Conservation (phyloP, 2,888 invertebrate species). For the Acronicta leporina region DNA sequence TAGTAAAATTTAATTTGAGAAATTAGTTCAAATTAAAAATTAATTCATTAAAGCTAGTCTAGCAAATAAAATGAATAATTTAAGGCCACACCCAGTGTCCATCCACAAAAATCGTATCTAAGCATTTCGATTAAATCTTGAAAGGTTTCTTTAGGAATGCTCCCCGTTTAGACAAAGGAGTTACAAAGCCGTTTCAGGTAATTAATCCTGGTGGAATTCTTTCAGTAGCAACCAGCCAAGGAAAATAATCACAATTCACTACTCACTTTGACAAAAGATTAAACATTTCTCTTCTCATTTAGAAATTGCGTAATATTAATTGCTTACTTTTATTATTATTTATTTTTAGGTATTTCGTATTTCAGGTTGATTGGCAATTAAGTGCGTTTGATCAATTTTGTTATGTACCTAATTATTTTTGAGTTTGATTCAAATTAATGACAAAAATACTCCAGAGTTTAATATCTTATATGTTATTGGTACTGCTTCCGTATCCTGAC, state of each 20-base stretch:
- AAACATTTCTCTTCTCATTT: constrained; percentile 59
- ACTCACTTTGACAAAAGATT: constrained; percentile 65
- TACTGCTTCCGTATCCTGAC: too few relatives aligned
- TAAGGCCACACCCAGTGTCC: constrained; percentile 52
- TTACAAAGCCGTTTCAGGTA: constrained; percentile 78
- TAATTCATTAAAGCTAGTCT: constrained; percentile 1
- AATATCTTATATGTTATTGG: too few relatives aligned
- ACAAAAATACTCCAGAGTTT: too few relatives aligned
- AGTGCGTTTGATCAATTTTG: constrained; percentile 5
- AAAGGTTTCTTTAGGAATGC: constrained; percentile 74
- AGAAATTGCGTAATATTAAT: constrained; percentile 48
- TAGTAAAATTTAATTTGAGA: too few relatives aligned
- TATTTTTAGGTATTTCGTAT: constrained; percentile 19
- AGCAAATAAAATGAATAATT: constrained; percentile 52
- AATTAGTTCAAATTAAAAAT: background rate
- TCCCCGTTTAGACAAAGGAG: constrained; percentile 74
- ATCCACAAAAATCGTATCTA: constrained; percentile 70
- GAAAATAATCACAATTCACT: constrained; percentile 72
- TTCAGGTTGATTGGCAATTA: constrained; percentile 18
- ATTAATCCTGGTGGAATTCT: constrained; percentile 82
- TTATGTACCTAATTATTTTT: constrained; percentile 2
- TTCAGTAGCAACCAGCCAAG: constrained; percentile 69
- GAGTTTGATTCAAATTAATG: background rate
- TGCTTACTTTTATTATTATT: constrained; percentile 30
- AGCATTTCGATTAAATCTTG: constrained; percentile 79